Evolutionary conservation across 92 coral and sea anemone genomes (phyloP).

Genomic region (Zoanthus sociatus): DNA sequence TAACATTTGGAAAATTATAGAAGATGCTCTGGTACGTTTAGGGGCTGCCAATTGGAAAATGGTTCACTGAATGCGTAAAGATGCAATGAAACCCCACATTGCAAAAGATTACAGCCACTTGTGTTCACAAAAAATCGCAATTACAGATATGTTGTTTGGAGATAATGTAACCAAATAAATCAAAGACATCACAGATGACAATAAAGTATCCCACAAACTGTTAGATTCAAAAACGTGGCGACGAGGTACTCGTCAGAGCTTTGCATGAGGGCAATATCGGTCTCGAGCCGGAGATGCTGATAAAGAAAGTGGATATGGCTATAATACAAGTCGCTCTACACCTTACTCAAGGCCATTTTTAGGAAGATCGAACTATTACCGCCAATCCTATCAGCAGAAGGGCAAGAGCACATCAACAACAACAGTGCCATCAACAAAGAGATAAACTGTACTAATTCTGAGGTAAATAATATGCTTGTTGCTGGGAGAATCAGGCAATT

Average conservation of each 20-base stretch:
- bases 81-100: too few relatives aligned
- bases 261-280: neutral
- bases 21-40: neutral
- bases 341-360: conserved; percentile 49
- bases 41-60: too few relatives aligned
- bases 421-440: conserved; percentile 29
- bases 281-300: conserved; percentile 25
- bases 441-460: conserved; percentile 17
- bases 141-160: too few relatives aligned
- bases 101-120: too few relatives aligned
- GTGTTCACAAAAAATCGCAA: too few relatives aligned
- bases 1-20: too few relatives aligned
- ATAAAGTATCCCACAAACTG: too few relatives aligned
- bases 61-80: too few relatives aligned
- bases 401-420: neutral
- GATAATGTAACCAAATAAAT: too few relatives aligned
- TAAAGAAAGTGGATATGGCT: neutral
- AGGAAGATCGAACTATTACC: conserved; percentile 31
- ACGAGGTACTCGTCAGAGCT: neutral
- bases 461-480: conserved; percentile 44
- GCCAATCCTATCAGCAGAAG: conserved; percentile 19
- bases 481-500: conserved; percentile 60
- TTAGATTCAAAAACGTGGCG: conserved; percentile 22
- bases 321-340: conserved; percentile 37
- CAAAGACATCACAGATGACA: too few relatives aligned